phyloP scores from a whole-genome alignment of 2,797 vertebrate genomes.

The Arnoldichthys spilopterus region DNA sequence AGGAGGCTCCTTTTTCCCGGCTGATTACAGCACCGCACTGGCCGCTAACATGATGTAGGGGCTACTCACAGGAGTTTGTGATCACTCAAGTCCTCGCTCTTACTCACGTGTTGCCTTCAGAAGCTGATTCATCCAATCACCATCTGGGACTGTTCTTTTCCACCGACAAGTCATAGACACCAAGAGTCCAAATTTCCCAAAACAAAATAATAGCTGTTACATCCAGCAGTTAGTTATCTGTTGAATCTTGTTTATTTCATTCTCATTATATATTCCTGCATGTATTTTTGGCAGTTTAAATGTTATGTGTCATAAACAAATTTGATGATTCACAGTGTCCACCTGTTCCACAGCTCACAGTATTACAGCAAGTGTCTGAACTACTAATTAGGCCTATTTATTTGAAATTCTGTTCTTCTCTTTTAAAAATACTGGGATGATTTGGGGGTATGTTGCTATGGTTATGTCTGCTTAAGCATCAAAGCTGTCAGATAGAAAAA shows the following conservation, averaged over 20 bases:
- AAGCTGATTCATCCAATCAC: slow-evolving; percentile 14
- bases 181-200: background rate
- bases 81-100: background rate
- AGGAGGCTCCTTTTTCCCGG: background rate
- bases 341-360: background rate
- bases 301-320: slow-evolving; percentile 4
- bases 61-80: background rate
- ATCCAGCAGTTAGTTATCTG: background rate
- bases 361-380: background rate
- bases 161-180: slow-evolving; percentile 1
- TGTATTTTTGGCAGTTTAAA: slow-evolving; percentile 1
- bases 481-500: background rate
- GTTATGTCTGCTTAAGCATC: background rate
- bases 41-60: background rate
- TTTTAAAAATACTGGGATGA: background rate
- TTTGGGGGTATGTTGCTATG: background rate
- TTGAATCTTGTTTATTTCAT: background rate
- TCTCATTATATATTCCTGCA: background rate
- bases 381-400: background rate
- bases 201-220: background rate
- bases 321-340: slow-evolving; percentile 21
- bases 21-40: slow-evolving; percentile 6
- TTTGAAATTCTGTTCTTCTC: background rate
- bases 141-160: slow-evolving; percentile 14
- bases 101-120: background rate